Evolutionary conservation across 2,888 invertebrate genomes (phyloP).

Genomic region (Agrochola circellaris): DNA sequence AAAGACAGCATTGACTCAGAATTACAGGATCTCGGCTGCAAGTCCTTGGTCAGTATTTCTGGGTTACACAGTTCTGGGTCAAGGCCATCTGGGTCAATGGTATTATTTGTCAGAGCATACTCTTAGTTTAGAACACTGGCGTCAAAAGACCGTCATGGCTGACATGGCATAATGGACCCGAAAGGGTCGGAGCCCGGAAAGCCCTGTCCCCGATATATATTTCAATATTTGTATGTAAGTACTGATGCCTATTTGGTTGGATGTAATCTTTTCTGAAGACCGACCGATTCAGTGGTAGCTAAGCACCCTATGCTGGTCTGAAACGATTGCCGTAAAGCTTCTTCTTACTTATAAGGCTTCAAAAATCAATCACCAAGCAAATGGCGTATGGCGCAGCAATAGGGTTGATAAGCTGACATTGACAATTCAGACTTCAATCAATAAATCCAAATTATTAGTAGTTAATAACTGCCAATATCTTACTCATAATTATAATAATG

Average conservation of each 20-base stretch:
- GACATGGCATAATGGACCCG: not conserved
- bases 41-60: not conserved
- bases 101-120: not conserved
- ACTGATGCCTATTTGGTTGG: not conserved
- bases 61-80: not conserved
- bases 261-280: not conserved
- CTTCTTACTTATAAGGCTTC: not conserved
- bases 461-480: constrained; percentile 47
- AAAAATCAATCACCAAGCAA: not conserved
- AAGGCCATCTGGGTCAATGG: not conserved
- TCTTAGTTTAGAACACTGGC: not conserved
- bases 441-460: not conserved
- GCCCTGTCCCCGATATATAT: not conserved
- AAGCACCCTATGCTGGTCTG: not conserved
- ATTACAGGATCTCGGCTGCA: not conserved
- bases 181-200: not conserved
- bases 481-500: constrained; percentile 83
- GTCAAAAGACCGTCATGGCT: not conserved
- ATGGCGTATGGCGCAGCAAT: not conserved
- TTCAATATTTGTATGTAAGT: not conserved
- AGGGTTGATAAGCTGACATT: not conserved
- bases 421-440: not conserved
- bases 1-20: not conserved
- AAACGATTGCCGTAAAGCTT: not conserved
- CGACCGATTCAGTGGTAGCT: not conserved